Evolutionary conservation across 2,888 invertebrate genomes (phyloP).

Genomic region (Neoascia interrupta): DNA sequence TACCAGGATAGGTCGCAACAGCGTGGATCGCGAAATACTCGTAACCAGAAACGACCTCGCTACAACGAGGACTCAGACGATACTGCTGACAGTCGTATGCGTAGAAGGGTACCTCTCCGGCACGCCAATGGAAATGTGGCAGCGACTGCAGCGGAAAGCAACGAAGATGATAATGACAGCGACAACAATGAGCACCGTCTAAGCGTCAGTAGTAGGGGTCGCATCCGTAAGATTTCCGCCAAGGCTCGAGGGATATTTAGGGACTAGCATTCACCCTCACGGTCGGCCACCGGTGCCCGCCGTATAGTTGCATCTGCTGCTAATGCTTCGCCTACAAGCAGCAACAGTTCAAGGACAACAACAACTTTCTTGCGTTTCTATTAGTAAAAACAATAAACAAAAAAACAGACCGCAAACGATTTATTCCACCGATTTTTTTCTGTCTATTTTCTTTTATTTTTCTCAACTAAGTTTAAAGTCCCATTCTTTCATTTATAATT

Average conservation of each 20-base stretch:
- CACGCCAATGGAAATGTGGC: constrained; percentile 40
- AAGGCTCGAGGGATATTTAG: constrained; percentile 85
- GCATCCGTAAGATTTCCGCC: constrained; percentile 90
- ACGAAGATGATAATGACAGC: constrained; percentile 72
- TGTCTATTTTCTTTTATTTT: too few species aligned
- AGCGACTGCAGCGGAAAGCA: constrained; percentile 24
- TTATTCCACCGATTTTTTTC: constrained; percentile 66
- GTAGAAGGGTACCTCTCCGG: constrained; percentile 36
- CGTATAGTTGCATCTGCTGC: constrained; percentile 36
- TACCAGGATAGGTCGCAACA: constrained; percentile 72
- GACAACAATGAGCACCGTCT: constrained; percentile 77
- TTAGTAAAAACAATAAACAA: constrained; percentile 30
- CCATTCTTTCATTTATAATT: constrained; percentile 27
- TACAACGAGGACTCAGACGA: constrained; percentile 81
- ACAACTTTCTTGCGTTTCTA: constrained; percentile 59
- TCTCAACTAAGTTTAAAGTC: constrained; percentile 42
- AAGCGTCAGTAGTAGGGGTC: constrained; percentile 89
- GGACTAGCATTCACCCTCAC: constrained; percentile 74
- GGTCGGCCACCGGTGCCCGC: constrained; percentile 44
- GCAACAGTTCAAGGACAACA: constrained; percentile 29
- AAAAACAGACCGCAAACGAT: constrained; percentile 44
- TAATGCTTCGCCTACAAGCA: constrained; percentile 33
- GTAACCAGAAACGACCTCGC: constrained; percentile 80
- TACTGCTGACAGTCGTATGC: constrained; percentile 63
- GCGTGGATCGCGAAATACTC: constrained; percentile 72